These are phyloP conservation scores for Brachyptera risi DNA, from an alignment of 2,888 invertebrate genomes.

Conservation along the genomic window DNA sequence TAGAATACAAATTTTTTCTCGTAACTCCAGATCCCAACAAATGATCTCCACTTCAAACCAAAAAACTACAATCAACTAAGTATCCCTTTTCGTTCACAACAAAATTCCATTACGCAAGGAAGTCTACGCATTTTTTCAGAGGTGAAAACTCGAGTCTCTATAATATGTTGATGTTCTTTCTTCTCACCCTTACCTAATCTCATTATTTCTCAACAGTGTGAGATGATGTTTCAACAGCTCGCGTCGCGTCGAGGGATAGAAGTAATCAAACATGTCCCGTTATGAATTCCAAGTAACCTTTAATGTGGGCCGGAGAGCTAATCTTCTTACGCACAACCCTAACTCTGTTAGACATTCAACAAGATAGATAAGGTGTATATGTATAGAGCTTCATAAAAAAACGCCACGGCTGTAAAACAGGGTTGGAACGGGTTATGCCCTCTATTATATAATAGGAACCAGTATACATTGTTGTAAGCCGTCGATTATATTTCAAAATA, in stretches of 20 bases:
- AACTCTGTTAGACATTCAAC: constrained; percentile 12
- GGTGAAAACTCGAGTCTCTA: too few species aligned
- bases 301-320: not conserved
- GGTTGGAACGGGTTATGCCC: constrained; percentile 20
- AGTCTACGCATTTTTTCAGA: too few species aligned
- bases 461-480: not conserved
- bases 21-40: too few species aligned
- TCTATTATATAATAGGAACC: not conserved
- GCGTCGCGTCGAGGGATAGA: constrained; percentile 5
- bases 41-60: too few species aligned
- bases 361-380: constrained; percentile 16
- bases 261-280: constrained; percentile 12
- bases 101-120: too few species aligned
- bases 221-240: not conserved
- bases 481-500: too few species aligned
- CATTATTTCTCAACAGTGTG: too few species aligned
- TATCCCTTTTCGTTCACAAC: too few species aligned
- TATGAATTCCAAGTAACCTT: constrained; percentile 15
- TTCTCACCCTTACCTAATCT: too few species aligned
- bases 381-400: constrained; percentile 10
- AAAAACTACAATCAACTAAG: too few species aligned
- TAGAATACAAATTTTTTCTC: too few species aligned
- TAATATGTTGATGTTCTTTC: too few species aligned
- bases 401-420: constrained; percentile 18
- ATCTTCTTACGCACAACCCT: not conserved